phyloP scores from a whole-genome alignment of 2,888 invertebrate genomes.

The Drosophila falleni region DNA sequence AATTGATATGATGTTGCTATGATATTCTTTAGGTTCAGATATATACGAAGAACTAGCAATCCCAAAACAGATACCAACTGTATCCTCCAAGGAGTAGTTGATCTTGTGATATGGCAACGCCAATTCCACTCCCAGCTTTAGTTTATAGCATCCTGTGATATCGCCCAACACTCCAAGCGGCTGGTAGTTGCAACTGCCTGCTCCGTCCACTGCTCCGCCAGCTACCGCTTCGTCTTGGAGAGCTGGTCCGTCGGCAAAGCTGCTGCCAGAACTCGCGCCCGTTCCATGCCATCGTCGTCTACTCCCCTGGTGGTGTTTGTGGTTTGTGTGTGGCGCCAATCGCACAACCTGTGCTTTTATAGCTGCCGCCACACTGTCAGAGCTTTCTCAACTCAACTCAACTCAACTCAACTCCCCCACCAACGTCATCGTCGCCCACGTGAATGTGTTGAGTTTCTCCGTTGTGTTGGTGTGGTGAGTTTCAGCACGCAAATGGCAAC shows the following conservation, averaged over 20 bases:
- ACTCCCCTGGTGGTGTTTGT: constrained; percentile 55
- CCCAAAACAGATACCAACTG: constrained; percentile 5
- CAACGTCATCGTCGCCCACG: constrained; percentile 35
- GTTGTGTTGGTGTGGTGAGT: constrained; percentile 50
- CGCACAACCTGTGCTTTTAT: constrained; percentile 62
- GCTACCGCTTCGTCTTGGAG: constrained; percentile 14
- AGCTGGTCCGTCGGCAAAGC: constrained; percentile 67
- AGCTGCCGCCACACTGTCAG: constrained; percentile 59
- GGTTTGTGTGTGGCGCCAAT: constrained; percentile 78
- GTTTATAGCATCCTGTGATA: constrained; percentile 58
- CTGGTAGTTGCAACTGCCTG: constrained; percentile 50
- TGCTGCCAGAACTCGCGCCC: constrained; percentile 65
- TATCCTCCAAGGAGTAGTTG: background rate
- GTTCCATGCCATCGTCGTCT: constrained; percentile 59
- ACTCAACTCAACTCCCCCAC: constrained; percentile 29
- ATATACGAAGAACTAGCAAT: constrained; percentile 30
- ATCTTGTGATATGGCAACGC: background rate
- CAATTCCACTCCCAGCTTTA: background rate
- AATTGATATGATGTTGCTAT: constrained; percentile 79
- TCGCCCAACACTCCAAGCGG: constrained; percentile 62
- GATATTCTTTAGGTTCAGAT: constrained; percentile 76
- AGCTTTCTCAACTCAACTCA: constrained; percentile 50
- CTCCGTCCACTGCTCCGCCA: background rate
- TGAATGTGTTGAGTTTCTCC: constrained; percentile 52
- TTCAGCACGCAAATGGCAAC: constrained; percentile 56